These are phyloP conservation scores for Elachura formosa DNA, from an alignment of 2,113 vertebrate genomes.

Conservation along the genomic window DNA sequence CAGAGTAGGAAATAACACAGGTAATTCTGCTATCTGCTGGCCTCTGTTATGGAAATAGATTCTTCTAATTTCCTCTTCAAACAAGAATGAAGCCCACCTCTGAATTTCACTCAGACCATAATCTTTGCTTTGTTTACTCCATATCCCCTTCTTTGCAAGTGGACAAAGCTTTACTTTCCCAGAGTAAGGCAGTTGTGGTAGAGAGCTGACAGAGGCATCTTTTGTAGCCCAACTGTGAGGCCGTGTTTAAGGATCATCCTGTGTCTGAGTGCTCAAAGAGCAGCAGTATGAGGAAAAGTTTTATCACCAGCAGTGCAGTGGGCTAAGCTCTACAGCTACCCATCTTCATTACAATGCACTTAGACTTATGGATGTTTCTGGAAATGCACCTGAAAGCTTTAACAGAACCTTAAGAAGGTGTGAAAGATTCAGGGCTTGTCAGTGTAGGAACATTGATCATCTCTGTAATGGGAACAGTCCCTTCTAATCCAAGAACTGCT, in stretches of 20 bases:
- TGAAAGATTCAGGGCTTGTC: background rate
- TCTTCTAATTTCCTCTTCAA: background rate
- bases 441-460: background rate
- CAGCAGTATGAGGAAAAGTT: background rate
- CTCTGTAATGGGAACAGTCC: background rate
- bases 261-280: background rate
- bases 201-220: background rate
- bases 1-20: background rate
- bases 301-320: background rate
- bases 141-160: accelerated
- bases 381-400: background rate
- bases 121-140: background rate
- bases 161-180: background rate
- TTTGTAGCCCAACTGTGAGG: background rate
- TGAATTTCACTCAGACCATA: background rate
- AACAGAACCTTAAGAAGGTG: background rate
- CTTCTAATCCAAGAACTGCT: background rate
- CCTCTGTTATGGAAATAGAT: background rate
- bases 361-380: background rate
- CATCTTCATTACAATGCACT: background rate
- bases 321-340: background rate
- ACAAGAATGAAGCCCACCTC: background rate
- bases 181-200: background rate
- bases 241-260: background rate
- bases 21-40: background rate